These are phyloP conservation scores for Halictus ligatus DNA, from an alignment of 2,888 invertebrate species.

Conservation along the genomic window DNA sequence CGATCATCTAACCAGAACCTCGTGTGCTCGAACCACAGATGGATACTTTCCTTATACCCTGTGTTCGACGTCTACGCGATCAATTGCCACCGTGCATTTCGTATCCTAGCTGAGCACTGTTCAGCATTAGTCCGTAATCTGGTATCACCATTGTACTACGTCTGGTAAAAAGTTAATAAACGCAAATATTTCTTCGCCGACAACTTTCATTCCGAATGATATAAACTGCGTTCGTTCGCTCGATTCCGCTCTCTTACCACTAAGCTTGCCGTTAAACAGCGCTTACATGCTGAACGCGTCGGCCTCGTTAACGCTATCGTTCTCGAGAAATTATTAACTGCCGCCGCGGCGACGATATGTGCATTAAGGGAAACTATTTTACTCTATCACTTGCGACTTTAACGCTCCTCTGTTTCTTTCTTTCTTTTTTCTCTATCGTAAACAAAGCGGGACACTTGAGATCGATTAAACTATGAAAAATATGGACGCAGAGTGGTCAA, in stretches of 20 bases:
- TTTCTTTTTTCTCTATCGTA: not conserved
- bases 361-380: constrained; percentile 29
- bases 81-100: not conserved
- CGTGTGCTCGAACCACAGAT: not conserved
- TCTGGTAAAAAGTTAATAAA: constrained; percentile 56
- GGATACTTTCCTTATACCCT: constrained; percentile 1
- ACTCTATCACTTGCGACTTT: constrained; percentile 30
- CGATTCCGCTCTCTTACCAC: constrained; percentile 6
- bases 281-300: constrained; percentile 1
- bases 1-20: not conserved
- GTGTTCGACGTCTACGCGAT: constrained; percentile 1
- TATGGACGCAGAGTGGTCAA: not conserved
- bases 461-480: not conserved
- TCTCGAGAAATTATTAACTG: constrained; percentile 10
- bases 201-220: constrained; percentile 6
- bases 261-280: constrained; percentile 27
- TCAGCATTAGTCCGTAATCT: constrained; percentile 28
- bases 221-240: constrained; percentile 11
- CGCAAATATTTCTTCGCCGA: constrained; percentile 41
- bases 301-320: not conserved
- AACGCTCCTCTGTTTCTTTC: not conserved
- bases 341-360: constrained; percentile 49
- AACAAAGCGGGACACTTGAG: not conserved
- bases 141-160: constrained; percentile 29
- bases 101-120: constrained; percentile 37